Evolutionary conservation across 2,888 invertebrate genomes (phyloP).

Genomic region (Synergus gifuensis): DNA sequence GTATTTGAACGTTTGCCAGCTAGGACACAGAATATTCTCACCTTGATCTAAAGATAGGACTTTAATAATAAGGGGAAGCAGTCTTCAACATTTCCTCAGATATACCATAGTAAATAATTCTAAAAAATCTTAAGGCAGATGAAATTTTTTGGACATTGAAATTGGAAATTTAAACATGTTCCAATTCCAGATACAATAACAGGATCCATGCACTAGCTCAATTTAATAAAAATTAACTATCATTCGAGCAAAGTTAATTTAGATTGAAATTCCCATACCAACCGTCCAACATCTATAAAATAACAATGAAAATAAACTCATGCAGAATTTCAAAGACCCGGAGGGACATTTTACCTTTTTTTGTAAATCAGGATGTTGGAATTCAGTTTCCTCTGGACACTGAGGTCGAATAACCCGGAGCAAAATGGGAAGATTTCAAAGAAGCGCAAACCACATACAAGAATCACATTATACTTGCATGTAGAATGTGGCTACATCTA

Average conservation of each 20-base stretch:
- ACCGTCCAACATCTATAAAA: not conserved
- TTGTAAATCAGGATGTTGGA: slow-evolving; percentile 9
- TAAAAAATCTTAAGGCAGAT: not conserved
- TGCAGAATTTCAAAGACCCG: not conserved
- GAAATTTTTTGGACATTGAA: not conserved
- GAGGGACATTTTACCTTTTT: not conserved
- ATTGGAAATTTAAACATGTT: no score
- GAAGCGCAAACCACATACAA: slow-evolving; percentile 27
- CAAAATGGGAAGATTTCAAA: slow-evolving; percentile 35
- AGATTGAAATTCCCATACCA: not conserved
- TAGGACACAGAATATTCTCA: slow-evolving; percentile 11
- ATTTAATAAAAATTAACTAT: no score
- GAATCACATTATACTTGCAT: slow-evolving; percentile 22
- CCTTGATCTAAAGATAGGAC: slow-evolving; percentile 4
- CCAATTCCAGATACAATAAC: no score
- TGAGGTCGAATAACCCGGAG: slow-evolving; percentile 28
- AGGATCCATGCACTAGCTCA: no score
- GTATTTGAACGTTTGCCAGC: slow-evolving; percentile 30
- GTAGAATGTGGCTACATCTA: slow-evolving; percentile 29
- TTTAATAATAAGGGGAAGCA: slow-evolving; percentile 1
- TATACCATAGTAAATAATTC: not conserved
- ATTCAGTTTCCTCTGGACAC: slow-evolving; percentile 37
- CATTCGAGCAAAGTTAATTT: not conserved
- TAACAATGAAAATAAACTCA: not conserved
- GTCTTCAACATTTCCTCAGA: not conserved